Evolutionary conservation across 2,888 invertebrate genomes (phyloP).

Genomic region (Imbricaverruca yamaguchii): DNA sequence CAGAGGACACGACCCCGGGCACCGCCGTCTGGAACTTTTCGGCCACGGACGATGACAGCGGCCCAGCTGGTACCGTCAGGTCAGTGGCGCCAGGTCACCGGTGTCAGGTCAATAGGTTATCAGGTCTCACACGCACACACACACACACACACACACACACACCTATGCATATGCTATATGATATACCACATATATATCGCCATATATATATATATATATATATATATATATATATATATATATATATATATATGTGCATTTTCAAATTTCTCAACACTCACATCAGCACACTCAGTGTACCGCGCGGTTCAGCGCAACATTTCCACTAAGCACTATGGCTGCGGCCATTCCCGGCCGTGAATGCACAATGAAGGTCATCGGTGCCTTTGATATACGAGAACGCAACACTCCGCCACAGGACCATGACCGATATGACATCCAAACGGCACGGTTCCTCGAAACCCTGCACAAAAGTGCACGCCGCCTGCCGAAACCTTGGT

Average conservation of each 20-base stretch:
- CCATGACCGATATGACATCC: no score
- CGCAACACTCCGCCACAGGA: no score
- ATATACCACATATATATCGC: neutral
- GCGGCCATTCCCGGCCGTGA: no score
- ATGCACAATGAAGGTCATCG: neutral
- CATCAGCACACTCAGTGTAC: neutral
- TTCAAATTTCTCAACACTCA: neutral
- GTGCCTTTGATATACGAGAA: no score
- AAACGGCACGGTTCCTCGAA: no score
- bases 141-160: no score
- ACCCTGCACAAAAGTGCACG: no score
- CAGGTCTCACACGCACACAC: neutral
- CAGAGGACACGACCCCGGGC: conserved; percentile 65
- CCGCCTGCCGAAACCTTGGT: no score
- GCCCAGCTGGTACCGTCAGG: conserved; percentile 38
- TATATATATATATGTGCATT: neutral
- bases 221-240: neutral
- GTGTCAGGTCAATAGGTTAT: neutral
- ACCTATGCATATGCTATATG: no score
- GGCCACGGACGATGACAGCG: conserved; percentile 69
- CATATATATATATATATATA: conserved; percentile 23
- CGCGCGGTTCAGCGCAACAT: neutral
- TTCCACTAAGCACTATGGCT: neutral
- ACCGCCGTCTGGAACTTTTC: conserved; percentile 71
- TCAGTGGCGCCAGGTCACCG: conserved; percentile 31